These are phyloP conservation scores for Chaetorhynchus papuensis DNA, from an alignment of 2,113 vertebrate species.

Conservation along the genomic window DNA sequence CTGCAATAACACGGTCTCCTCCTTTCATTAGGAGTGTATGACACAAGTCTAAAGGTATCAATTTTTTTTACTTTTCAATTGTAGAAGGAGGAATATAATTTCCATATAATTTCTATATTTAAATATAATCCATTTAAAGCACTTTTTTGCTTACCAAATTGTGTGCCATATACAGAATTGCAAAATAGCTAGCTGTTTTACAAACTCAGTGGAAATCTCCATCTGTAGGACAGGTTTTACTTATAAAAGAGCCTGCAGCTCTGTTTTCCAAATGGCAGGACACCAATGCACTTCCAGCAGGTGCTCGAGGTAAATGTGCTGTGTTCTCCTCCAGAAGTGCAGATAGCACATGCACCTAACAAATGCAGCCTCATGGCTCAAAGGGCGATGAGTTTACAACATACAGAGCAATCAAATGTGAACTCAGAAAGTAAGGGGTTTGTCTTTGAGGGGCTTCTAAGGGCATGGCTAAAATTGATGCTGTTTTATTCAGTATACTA, in stretches of 20 bases:
- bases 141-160: slow-evolving; percentile 30
- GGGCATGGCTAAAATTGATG: not conserved
- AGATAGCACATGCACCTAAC: not conserved
- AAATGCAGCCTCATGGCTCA: not conserved
- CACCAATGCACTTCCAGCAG: not conserved
- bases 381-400: not conserved
- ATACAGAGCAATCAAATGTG: not conserved
- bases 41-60: not conserved
- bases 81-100: not conserved
- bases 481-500: not conserved
- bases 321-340: not conserved
- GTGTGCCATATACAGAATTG: not conserved
- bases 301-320: not conserved
- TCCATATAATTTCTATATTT: not conserved
- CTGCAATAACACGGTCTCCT: not conserved
- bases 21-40: not conserved
- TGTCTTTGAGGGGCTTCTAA: not conserved
- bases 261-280: not conserved
- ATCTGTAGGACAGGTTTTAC: not conserved
- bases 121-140: not conserved
- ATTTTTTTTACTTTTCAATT: not conserved
- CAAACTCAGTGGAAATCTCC: not conserved
- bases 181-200: not conserved
- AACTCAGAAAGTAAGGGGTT: not conserved
- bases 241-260: not conserved